Percentiles rank a stretch among this genome's conserved stretches.
Conservation (phyloP, 2,888 invertebrate genomes). For the Hirudinaria manillensis region DNA sequence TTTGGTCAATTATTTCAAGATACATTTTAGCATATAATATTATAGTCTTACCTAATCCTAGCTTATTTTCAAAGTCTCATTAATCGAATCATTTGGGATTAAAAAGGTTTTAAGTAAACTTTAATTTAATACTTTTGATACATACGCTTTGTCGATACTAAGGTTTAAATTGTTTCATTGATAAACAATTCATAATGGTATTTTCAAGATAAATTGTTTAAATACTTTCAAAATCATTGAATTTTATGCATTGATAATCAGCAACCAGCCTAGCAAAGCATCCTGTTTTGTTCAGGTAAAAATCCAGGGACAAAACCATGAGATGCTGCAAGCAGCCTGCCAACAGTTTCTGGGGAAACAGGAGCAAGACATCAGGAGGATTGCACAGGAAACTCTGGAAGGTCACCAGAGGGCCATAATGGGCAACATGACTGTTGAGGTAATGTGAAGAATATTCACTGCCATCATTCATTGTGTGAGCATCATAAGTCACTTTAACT, state of each 20-base stretch:
- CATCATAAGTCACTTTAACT: neutral
- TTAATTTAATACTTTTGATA: too few species aligned
- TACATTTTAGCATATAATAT: too few species aligned
- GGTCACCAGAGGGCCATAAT: constrained; percentile 57
- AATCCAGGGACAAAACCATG: constrained; percentile 53
- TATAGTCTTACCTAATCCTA: too few species aligned
- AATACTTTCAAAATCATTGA: neutral
- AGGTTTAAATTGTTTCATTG: too few species aligned
- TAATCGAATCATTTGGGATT: too few species aligned
- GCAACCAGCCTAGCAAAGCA: neutral
- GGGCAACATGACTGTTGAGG: constrained; percentile 56
- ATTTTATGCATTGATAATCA: too few species aligned
- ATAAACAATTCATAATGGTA: too few species aligned
- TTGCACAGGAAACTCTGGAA: constrained; percentile 55
- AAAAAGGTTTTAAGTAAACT: too few species aligned
- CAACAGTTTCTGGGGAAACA: constrained; percentile 55
- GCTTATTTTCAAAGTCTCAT: too few species aligned
- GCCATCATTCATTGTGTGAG: neutral
- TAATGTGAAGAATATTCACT: constrained; percentile 17
- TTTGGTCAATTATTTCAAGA: neutral
- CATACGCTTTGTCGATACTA: too few species aligned
- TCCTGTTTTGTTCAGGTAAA: constrained; percentile 50
- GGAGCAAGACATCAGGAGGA: constrained; percentile 50
- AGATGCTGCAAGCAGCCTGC: constrained; percentile 54
- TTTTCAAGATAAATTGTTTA: neutral